phyloP scores from a whole-genome alignment of 1,140 invertebrate species.

The Planococcus citri region DNA sequence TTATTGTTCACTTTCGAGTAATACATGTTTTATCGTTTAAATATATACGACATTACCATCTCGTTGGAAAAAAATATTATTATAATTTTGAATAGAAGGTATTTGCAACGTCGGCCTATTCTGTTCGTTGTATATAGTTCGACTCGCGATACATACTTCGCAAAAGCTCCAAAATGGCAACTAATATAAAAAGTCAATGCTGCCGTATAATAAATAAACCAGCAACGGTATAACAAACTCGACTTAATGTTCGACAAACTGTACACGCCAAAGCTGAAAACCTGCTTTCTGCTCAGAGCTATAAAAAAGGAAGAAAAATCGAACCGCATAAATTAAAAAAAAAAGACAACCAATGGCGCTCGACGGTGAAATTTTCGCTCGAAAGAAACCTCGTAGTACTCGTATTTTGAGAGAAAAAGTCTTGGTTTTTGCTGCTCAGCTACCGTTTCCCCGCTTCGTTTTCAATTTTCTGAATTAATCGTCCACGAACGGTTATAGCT shows the following conservation, averaged over 20 bases:
- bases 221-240: too few species aligned
- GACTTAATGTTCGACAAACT: too few species aligned
- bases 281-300: too few species aligned
- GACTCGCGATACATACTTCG: too few species aligned
- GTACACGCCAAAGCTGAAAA: too few species aligned
- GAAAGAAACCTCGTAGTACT: neutral
- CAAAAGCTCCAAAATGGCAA: too few species aligned
- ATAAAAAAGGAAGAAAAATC: neutral
- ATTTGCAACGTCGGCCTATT: neutral
- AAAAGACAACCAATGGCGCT: neutral
- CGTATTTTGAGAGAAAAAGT: neutral
- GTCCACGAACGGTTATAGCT: neutral
- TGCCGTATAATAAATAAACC: too few species aligned
- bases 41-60: neutral
- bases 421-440: neutral
- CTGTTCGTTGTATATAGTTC: too few species aligned
- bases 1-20: neutral
- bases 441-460: neutral
- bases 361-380: neutral
- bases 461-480: neutral
- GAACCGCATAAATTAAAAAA: neutral
- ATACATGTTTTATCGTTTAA: conserved; percentile 3
- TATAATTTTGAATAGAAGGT: neutral
- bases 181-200: too few species aligned
- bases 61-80: too few species aligned